Conservation (phyloP, 2,113 vertebrate genomes). For the Pica pica region DNA sequence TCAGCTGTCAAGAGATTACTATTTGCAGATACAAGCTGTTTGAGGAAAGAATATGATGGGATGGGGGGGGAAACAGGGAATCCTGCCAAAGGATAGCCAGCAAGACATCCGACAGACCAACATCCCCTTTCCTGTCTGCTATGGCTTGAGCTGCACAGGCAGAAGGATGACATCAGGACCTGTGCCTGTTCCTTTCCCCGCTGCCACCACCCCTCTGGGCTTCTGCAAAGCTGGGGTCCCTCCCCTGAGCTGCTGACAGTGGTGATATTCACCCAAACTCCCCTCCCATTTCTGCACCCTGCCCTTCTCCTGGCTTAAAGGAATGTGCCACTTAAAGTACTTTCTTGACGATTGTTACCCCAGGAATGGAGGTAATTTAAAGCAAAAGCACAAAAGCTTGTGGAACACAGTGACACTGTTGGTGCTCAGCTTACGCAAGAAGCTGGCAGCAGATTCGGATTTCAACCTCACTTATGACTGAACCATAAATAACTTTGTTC, state of each 20-base stretch:
- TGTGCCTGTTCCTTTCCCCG: background rate
- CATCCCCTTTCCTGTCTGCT: background rate
- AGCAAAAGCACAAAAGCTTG: background rate
- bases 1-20: background rate
- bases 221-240: background rate
- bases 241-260: background rate
- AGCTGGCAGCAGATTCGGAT: background rate
- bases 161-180: background rate
- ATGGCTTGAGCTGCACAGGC: background rate
- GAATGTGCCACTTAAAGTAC: background rate
- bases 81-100: background rate
- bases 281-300: background rate
- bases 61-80: fast-evolving
- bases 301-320: background rate
- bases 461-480: background rate
- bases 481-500: background rate
- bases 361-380: background rate
- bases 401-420: fast-evolving
- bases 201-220: background rate
- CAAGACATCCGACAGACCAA: background rate
- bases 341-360: background rate
- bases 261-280: background rate
- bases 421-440: background rate
- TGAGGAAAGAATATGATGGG: background rate
- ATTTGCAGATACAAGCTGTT: background rate